Percentiles rank a stretch among this genome's conserved stretches.
phyloP scores from a whole-genome alignment of 2,888 invertebrate species.

The Diarsia dahlii region DNA sequence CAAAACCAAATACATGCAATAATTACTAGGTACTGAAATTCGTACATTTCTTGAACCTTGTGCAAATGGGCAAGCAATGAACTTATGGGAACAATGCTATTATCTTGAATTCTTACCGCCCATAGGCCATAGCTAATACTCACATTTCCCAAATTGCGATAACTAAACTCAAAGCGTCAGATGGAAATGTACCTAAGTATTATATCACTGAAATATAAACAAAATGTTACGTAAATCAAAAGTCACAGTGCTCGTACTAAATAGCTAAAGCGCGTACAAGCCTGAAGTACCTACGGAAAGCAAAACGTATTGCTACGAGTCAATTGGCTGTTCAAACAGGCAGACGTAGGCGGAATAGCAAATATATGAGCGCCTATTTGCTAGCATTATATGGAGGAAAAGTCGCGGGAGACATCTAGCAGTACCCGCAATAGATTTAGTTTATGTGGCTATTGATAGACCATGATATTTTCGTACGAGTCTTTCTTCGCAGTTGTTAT shows the following conservation, averaged over 20 bases:
- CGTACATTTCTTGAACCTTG: neutral
- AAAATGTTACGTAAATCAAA: slow-evolving; percentile 33
- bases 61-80: neutral
- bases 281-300: slow-evolving; percentile 68
- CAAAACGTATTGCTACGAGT: slow-evolving; percentile 78
- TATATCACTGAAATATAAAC: neutral
- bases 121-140: neutral
- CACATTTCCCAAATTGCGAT: slow-evolving; percentile 6
- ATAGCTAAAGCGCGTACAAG: slow-evolving; percentile 53
- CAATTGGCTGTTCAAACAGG: slow-evolving; percentile 80
- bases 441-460: slow-evolving; percentile 43
- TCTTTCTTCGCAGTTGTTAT: slow-evolving; percentile 34
- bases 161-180: neutral
- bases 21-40: neutral
- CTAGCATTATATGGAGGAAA: slow-evolving; percentile 71
- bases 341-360: slow-evolving; percentile 79
- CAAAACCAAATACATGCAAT: neutral
- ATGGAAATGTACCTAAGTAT: neutral
- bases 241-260: slow-evolving; percentile 36
- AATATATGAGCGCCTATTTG: slow-evolving; percentile 73
- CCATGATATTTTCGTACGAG: slow-evolving; percentile 35
- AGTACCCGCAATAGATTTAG: slow-evolving; percentile 40
- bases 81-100: neutral
- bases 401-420: slow-evolving; percentile 64
- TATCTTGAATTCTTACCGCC: neutral